Percentiles rank a stretch among this genome's conserved stretches.
phyloP scores from a whole-genome alignment of 2,888 invertebrate genomes.

The Disparrhopalites patrizii region DNA sequence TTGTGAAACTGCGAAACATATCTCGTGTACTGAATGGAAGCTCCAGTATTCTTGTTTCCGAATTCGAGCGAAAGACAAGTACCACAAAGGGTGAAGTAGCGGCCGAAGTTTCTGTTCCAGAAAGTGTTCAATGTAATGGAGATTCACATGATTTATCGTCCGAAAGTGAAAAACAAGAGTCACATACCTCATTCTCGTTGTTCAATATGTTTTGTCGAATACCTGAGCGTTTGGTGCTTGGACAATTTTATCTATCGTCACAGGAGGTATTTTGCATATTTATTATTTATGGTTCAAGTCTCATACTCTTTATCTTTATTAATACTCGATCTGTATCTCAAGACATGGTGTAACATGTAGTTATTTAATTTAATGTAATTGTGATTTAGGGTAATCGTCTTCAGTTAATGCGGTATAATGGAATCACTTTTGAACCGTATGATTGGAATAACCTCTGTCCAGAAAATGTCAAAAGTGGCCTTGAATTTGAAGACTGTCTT shows the following conservation, averaged over 20 bases:
- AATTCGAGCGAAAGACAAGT: neutral
- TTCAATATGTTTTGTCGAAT: neutral
- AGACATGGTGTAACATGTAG: neutral
- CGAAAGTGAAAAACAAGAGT: neutral
- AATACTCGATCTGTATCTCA: neutral
- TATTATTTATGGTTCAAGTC: too few species aligned
- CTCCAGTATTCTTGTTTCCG: neutral
- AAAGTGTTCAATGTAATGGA: too few species aligned
- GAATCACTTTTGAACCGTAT: constrained; percentile 5
- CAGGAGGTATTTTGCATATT: too few species aligned
- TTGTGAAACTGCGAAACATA: neutral
- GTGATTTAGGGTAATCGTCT: constrained; percentile 13
- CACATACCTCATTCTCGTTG: neutral
- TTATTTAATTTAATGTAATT: neutral
- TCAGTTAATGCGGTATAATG: constrained; percentile 16
- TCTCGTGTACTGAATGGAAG: neutral
- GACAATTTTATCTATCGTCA: constrained; percentile 8
- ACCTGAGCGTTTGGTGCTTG: neutral
- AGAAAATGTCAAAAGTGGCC: constrained; percentile 9
- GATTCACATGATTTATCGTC: neutral
- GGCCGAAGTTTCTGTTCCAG: neutral
- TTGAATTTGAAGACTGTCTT: too few species aligned
- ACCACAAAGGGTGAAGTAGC: neutral
- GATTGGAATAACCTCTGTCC: constrained; percentile 3
- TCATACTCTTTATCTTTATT: too few species aligned